These are phyloP conservation scores for Phania funesta DNA, from an alignment of 2,888 invertebrate genomes.

Conservation along the genomic window DNA sequence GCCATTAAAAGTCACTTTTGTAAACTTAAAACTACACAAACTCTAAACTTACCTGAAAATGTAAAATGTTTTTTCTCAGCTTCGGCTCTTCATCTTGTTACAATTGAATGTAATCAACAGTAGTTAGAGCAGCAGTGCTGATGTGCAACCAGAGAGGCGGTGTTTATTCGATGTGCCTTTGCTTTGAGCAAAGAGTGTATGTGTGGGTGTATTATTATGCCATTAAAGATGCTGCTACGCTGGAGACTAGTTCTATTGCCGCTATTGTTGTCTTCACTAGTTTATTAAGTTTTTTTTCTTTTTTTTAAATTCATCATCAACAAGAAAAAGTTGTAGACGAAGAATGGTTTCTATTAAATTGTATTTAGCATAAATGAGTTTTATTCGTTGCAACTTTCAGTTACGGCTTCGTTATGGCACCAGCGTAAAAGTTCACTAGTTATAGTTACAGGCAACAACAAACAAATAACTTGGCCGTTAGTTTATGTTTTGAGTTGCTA, in stretches of 20 bases:
- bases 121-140: neutral
- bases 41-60: constrained; percentile 62
- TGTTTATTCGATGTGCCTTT: neutral
- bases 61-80: neutral
- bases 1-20: constrained; percentile 79
- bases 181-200: neutral
- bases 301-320: constrained; percentile 31
- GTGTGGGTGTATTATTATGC: constrained; percentile 22
- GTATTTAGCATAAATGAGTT: constrained; percentile 67
- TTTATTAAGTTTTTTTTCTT: constrained; percentile 3
- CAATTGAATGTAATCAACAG: constrained; percentile 45
- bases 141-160: constrained; percentile 5
- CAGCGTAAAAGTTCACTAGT: neutral
- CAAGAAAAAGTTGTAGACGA: constrained; percentile 28
- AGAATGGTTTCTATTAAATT: constrained; percentile 65
- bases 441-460: constrained; percentile 21
- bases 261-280: neutral
- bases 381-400: constrained; percentile 17
- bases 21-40: constrained; percentile 67
- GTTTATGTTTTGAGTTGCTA: constrained; percentile 4
- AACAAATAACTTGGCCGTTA: constrained; percentile 30
- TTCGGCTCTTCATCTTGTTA: constrained; percentile 21
- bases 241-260: constrained; percentile 23
- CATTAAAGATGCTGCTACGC: constrained; percentile 27
- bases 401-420: neutral